These are phyloP conservation scores for Chelonus formosanus DNA, from an alignment of 2,888 invertebrate genomes.

Conservation along the genomic window DNA sequence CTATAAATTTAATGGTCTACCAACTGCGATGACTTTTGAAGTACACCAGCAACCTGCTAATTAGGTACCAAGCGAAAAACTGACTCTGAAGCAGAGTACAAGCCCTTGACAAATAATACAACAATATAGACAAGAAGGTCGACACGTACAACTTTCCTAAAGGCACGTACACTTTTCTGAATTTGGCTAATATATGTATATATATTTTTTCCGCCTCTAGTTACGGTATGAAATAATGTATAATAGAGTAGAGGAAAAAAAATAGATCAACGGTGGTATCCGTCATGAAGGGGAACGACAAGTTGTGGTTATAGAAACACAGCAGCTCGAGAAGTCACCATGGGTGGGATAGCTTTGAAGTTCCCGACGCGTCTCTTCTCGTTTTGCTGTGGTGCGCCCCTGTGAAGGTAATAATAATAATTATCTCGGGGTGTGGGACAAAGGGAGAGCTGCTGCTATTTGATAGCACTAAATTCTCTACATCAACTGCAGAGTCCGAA, in stretches of 20 bases:
- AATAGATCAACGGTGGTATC: no score
- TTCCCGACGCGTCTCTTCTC: slow-evolving; percentile 30
- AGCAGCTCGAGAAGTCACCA: slow-evolving; percentile 23
- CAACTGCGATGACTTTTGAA: no score
- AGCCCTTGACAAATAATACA: slow-evolving; percentile 4
- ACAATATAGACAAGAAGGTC: slow-evolving; percentile 1
- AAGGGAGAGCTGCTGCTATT: slow-evolving; percentile 6
- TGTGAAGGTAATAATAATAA: slow-evolving; percentile 42
- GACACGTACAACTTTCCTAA: slow-evolving; percentile 6
- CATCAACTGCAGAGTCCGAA: slow-evolving; percentile 49
- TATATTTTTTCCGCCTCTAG: no score
- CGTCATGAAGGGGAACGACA: background rate
- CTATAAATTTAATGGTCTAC: no score
- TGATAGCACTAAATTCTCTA: slow-evolving; percentile 30
- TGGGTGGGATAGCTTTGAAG: slow-evolving; percentile 25
- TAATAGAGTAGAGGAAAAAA: no score
- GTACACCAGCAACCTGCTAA: slow-evolving; percentile 27
- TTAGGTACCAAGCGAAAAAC: slow-evolving; percentile 40
- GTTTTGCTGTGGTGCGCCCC: slow-evolving; percentile 5
- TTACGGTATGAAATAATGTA: no score
- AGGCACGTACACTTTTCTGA: no score
- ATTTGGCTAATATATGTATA: no score
- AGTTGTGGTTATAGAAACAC: background rate
- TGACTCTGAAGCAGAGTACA: slow-evolving; percentile 31
- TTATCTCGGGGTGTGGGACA: slow-evolving; percentile 41